These are phyloP conservation scores for Macrophya alboannulata DNA, from an alignment of 2,888 invertebrate genomes.

Conservation along the genomic window DNA sequence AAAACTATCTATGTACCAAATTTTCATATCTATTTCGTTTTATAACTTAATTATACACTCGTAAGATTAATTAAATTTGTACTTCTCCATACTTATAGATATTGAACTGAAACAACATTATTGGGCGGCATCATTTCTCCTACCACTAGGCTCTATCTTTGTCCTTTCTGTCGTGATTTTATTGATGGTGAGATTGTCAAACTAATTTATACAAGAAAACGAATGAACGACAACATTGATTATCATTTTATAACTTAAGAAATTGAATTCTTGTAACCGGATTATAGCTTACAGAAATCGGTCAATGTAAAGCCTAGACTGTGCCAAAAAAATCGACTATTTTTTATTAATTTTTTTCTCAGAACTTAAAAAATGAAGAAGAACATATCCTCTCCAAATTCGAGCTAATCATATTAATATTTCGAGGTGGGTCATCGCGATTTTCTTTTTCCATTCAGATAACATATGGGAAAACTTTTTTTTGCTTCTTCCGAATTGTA, in stretches of 20 bases:
- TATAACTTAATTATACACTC: background rate
- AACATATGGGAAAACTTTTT: too few relatives aligned
- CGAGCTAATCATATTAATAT: too few relatives aligned
- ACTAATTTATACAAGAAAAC: background rate
- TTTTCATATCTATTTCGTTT: background rate
- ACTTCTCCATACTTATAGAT: conserved; percentile 63
- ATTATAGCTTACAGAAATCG: background rate
- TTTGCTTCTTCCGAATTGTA: too few relatives aligned
- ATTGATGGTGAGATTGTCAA: conserved; percentile 70
- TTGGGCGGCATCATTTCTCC: conserved; percentile 71
- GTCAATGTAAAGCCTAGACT: background rate
- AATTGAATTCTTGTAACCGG: background rate
- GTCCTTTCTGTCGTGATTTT: conserved; percentile 71
- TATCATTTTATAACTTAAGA: background rate
- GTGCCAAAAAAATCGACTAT: too few relatives aligned
- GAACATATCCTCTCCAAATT: too few relatives aligned
- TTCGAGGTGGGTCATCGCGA: too few relatives aligned
- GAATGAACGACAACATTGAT: background rate
- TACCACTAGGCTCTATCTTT: conserved; percentile 72
- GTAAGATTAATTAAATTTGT: background rate
- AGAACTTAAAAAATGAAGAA: too few relatives aligned
- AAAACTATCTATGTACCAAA: background rate
- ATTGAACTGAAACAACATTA: conserved; percentile 70
- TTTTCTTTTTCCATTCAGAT: too few relatives aligned
- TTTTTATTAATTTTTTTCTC: too few relatives aligned